Base-by-base conservation (phyloP, 2,113 vertebrate species). In the Sprattus sprattus region DNA sequence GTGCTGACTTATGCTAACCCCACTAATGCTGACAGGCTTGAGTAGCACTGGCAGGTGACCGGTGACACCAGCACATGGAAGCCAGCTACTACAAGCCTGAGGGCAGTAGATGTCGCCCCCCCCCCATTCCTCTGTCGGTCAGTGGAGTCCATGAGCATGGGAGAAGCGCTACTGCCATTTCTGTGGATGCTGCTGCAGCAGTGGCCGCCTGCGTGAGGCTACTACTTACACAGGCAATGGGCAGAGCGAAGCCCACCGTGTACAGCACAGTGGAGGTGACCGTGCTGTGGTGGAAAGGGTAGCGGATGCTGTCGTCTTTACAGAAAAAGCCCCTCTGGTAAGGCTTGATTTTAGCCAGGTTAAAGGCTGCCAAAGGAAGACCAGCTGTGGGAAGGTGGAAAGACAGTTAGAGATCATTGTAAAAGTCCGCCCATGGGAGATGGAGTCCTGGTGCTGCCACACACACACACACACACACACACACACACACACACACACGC, bases 261-360 rank as follows among this genome's bases (percentile, higher is more conserved):
- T 94, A 96, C 92, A 99, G 97, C 92, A 98, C 95, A 87, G 95
- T 96, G 94, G 95, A 94, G 94, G 96, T 95, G 96, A 99, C 16
- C 88, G 98, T 99, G 96, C 98, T 95, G 92, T 91, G 87, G 95
- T 97, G 97, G 97, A 97, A 99, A 84, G 97, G 97, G 93, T 98
- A 99, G 93, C 92, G 95, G 97, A 99, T 98, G 97, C 94, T 98
- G 92, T 96, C 97, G 93, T 99, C 98, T 91, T 94, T 95, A 99
- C 98, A 99, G 97, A 98, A 99, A 99, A 99, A 97, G 95, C 98
- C 98, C 92, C 97, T 97, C 93, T 98, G 96, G 96, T 97, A 99
- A 85, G 97, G 98, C 90, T 96, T 95, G 94, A 99, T 94, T 95
- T 98, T 97, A 96, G 95, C 96, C 96, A 99, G 96, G 96, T 99